Conservation (phyloP, 2,888 invertebrate genomes). For the Ligdia adustata region DNA sequence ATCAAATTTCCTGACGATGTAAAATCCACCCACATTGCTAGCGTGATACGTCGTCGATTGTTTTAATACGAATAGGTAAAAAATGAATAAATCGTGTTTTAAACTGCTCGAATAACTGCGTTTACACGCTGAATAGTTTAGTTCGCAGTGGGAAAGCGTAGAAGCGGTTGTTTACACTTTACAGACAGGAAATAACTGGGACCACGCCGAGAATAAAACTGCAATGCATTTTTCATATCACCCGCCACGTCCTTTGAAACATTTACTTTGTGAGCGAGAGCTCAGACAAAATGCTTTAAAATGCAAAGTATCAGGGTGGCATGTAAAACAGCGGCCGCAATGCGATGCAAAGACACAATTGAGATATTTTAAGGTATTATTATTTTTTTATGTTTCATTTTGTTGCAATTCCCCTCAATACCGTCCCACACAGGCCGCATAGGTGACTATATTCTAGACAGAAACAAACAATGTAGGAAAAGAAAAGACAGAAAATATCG, state of each 20-base stretch:
- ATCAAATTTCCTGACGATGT: slow-evolving; percentile 1
- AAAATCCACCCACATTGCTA: too few species aligned
- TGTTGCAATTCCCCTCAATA: too few species aligned
- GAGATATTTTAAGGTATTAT: background rate
- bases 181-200: slow-evolving; percentile 43
- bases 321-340: slow-evolving; percentile 20
- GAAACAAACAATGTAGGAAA: too few species aligned
- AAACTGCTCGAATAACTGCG: slow-evolving; percentile 31
- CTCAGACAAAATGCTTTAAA: slow-evolving; percentile 30
- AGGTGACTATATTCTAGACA: too few species aligned
- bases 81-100: slow-evolving; percentile 39
- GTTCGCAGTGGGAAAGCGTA: slow-evolving; percentile 34
- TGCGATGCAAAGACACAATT: slow-evolving; percentile 1
- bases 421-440: too few species aligned
- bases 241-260: slow-evolving; percentile 36
- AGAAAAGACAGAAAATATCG: too few species aligned
- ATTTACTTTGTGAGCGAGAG: slow-evolving; percentile 31
- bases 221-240: slow-evolving; percentile 46
- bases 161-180: slow-evolving; percentile 40
- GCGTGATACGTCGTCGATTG: too few species aligned
- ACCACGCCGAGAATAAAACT: slow-evolving; percentile 31
- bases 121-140: slow-evolving; percentile 36
- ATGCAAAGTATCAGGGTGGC: slow-evolving; percentile 34
- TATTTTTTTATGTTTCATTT: too few species aligned
- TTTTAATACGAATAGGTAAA: slow-evolving; percentile 35